Conservation (phyloP, 1,140 invertebrate species). For the Stegodyphus dumicola region DNA sequence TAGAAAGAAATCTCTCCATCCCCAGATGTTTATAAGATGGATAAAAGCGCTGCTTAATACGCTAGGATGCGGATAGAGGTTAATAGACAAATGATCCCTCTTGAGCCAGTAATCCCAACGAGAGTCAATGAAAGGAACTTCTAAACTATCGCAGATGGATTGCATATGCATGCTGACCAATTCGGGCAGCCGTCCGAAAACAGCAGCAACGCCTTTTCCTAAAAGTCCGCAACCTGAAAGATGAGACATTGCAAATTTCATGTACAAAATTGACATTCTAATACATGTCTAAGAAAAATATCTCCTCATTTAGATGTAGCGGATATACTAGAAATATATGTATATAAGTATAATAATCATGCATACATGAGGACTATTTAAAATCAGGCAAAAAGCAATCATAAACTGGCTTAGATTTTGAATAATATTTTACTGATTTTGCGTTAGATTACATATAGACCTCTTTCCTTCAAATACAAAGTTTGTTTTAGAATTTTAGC, state of each 20-base stretch:
- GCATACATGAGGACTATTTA: too few relatives aligned
- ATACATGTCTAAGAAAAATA: too few relatives aligned
- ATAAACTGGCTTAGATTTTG: too few relatives aligned
- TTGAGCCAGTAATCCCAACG: constrained; percentile 87
- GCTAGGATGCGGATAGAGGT: constrained; percentile 91
- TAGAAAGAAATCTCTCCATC: constrained; percentile 93
- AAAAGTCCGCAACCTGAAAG: constrained; percentile 87
- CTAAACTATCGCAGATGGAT: constrained; percentile 95
- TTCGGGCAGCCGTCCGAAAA: constrained; percentile 91
- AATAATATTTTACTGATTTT: too few relatives aligned
- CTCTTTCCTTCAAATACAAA: too few relatives aligned
- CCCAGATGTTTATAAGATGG: constrained; percentile 86
- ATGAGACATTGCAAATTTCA: background rate
- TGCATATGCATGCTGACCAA: constrained; percentile 92
- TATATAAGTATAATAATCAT: too few relatives aligned
- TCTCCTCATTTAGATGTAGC: too few relatives aligned
- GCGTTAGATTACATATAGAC: too few relatives aligned
- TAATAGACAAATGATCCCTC: constrained; percentile 89
- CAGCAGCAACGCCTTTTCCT: constrained; percentile 86
- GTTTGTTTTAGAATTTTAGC: too few relatives aligned
- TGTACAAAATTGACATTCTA: too few relatives aligned
- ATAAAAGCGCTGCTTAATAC: constrained; percentile 85
- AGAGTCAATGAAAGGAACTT: constrained; percentile 93
- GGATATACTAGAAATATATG: too few relatives aligned
- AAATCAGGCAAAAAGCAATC: too few relatives aligned